Percentiles rank a stretch among this genome's conserved stretches.
Conservation (phyloP, 2,888 invertebrate genomes). For the Orthonevra nobilis region DNA sequence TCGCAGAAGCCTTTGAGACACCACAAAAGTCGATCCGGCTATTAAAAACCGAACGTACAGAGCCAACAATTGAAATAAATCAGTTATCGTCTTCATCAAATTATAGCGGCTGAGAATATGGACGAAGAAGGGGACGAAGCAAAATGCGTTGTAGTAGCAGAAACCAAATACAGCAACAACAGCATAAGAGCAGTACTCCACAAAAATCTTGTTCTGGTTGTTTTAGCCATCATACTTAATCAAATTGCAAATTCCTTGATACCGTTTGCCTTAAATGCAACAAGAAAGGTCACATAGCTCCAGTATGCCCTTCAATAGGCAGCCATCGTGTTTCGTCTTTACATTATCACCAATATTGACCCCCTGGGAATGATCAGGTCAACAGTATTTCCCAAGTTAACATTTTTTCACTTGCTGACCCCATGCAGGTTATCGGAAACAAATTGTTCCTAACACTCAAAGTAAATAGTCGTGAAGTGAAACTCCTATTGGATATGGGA, state of each 20-base stretch:
- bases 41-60: conserved; percentile 24
- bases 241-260: conserved; percentile 28
- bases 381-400: conserved; percentile 18
- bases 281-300: conserved; percentile 23
- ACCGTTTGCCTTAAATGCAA: conserved; percentile 12
- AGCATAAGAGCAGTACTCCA: not conserved
- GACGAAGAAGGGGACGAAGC: not conserved
- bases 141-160: not conserved
- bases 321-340: conserved; percentile 5
- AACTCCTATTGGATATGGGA: conserved; percentile 29
- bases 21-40: conserved; percentile 19
- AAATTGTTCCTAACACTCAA: conserved; percentile 22
- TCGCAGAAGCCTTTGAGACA: conserved; percentile 31
- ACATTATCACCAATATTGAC: not conserved
- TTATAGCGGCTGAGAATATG: not conserved
- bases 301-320: conserved; percentile 2
- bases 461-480: conserved; percentile 10
- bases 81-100: conserved; percentile 9
- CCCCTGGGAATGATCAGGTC: conserved; percentile 13
- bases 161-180: conserved; percentile 13
- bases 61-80: conserved; percentile 6
- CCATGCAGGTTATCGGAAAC: conserved; percentile 9
- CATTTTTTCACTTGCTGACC: conserved; percentile 24
- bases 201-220: conserved; percentile 37
- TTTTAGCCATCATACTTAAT: conserved; percentile 9